Evolutionary conservation across 2,888 invertebrate species (phyloP).

Genomic region (Drosophila leonis): DNA sequence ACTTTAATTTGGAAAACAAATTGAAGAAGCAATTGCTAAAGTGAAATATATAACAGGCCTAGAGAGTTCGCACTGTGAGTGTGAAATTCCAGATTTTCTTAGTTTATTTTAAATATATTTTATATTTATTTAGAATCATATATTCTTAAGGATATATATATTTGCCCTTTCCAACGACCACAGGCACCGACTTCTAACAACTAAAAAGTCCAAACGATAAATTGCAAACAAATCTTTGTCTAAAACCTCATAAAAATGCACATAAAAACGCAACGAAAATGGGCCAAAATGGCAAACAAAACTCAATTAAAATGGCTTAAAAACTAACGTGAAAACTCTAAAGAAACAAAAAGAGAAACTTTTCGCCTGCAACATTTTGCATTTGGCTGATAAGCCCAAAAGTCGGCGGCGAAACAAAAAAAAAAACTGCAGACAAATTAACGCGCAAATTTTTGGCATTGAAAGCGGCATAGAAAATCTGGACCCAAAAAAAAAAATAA

Average conservation of each 20-base stretch:
- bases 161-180: background rate
- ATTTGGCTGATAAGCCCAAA: constrained; percentile 54
- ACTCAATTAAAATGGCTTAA: constrained; percentile 65
- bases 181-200: background rate
- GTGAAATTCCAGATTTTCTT: too few relatives aligned
- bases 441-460: constrained; percentile 61
- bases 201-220: constrained; percentile 14
- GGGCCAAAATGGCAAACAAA: constrained; percentile 29
- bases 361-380: constrained; percentile 38
- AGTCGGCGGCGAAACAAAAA: constrained; percentile 32
- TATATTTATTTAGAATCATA: background rate
- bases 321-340: constrained; percentile 30
- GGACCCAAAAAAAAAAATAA: background rate
- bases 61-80: too few relatives aligned
- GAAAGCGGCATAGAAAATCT: constrained; percentile 27
- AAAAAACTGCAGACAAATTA: constrained; percentile 53
- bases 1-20: background rate
- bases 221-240: constrained; percentile 20
- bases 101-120: background rate
- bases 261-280: constrained; percentile 1
- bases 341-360: constrained; percentile 27
- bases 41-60: too few relatives aligned
- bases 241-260: constrained; percentile 24
- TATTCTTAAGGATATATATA: background rate
- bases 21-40: background rate